phyloP scores from a whole-genome alignment of 1,140 invertebrate genomes.

The Drosophila prosaltans region DNA sequence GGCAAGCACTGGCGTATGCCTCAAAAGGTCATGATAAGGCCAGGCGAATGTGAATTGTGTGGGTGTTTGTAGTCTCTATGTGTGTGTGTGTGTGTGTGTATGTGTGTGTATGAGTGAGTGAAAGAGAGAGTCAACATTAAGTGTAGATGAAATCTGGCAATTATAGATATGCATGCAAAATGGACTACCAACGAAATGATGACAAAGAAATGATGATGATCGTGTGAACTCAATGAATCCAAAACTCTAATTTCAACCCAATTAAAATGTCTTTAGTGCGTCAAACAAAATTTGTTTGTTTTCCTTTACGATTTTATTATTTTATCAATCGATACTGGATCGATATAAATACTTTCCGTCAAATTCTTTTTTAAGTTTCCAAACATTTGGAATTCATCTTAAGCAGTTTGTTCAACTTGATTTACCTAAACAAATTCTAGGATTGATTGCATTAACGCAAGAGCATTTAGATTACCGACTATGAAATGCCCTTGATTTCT shows the following conservation, averaged over 20 bases:
- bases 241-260: neutral
- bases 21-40: constrained; percentile 58
- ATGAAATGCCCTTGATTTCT: neutral
- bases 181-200: constrained; percentile 18
- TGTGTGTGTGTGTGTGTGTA: neutral
- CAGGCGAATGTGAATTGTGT: constrained; percentile 49
- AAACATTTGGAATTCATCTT: too few relatives aligned
- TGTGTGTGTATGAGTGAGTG: neutral
- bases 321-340: too few relatives aligned
- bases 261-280: too few relatives aligned
- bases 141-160: constrained; percentile 53
- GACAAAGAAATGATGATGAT: constrained; percentile 33
- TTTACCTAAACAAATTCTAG: neutral
- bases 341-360: too few relatives aligned
- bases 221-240: constrained; percentile 2
- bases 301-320: too few relatives aligned
- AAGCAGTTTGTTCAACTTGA: too few relatives aligned
- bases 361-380: too few relatives aligned
- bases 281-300: too few relatives aligned
- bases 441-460: neutral
- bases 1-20: constrained; percentile 30
- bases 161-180: constrained; percentile 54
- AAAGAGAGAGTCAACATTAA: constrained; percentile 38
- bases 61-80: constrained; percentile 35
- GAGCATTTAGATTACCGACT: neutral